A percentile compares a stretch with the other conserved stretches of the same genome.
phyloP scores from a whole-genome alignment of 2,888 invertebrate species.

The Drosophila mulleri region DNA sequence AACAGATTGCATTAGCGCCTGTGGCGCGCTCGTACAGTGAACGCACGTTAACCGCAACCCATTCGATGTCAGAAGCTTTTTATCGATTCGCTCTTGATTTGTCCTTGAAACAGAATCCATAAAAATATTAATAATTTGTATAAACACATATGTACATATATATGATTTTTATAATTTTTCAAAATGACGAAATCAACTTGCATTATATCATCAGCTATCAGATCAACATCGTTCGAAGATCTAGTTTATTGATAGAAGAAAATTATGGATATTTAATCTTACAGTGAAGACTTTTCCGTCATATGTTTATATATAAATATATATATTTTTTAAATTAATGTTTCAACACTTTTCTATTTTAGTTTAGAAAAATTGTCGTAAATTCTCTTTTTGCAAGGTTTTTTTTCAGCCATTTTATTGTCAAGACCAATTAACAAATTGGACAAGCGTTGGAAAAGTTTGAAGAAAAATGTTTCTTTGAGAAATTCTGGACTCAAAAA shows the following conservation, averaged over 20 bases:
- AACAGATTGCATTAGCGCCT: not conserved
- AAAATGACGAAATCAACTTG: not conserved
- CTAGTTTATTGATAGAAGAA: not conserved
- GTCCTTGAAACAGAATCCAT: slow-evolving; percentile 10
- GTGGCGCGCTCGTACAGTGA: slow-evolving; percentile 5
- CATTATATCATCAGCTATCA: not conserved
- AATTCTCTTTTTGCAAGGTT: slow-evolving; percentile 5
- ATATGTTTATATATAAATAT: not conserved
- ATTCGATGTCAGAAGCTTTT: not conserved
- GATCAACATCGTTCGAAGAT: not conserved
- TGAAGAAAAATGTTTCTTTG: not conserved
- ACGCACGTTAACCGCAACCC: slow-evolving; percentile 1
- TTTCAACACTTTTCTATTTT: slow-evolving; percentile 14
- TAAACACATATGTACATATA: not conserved
- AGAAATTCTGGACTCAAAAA: not conserved
- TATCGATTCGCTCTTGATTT: slow-evolving; percentile 14
- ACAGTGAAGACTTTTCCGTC: not conserved
- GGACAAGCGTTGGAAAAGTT: not conserved
- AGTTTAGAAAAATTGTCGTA: slow-evolving; percentile 1
- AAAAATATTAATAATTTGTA: slow-evolving; percentile 5
- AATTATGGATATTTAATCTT: not conserved
- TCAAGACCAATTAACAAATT: slow-evolving; percentile 10
- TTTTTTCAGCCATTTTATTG: slow-evolving; percentile 6
- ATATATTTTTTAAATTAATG: slow-evolving; percentile 1
- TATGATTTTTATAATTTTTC: not conserved